Conservation (phyloP, 2,113 vertebrate species). For the Gallinago jamesoni region DNA sequence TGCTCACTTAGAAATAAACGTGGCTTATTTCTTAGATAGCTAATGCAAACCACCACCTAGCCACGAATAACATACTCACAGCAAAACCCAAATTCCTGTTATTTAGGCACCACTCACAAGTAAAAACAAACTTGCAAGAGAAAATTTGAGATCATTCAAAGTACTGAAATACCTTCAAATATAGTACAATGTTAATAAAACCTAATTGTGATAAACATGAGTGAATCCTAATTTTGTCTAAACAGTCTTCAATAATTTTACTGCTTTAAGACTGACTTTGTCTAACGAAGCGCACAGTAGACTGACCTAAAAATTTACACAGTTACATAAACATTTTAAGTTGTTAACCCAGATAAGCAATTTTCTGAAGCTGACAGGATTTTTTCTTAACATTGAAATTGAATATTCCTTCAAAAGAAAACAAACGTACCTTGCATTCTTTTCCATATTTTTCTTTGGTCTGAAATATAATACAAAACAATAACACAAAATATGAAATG, state of each 20-base stretch:
- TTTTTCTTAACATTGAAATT: neutral
- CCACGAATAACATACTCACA: accelerated
- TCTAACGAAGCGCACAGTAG: neutral
- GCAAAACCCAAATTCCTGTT: neutral
- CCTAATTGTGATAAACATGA: neutral
- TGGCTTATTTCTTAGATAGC: neutral
- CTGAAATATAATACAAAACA: slow-evolving; percentile 72
- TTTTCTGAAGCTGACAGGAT: neutral
- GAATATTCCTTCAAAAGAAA: neutral
- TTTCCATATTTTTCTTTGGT: slow-evolving; percentile 99
- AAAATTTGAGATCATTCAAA: neutral
- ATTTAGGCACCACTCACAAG: neutral
- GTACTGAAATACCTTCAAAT: neutral
- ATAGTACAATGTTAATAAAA: neutral
- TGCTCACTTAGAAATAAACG: neutral
- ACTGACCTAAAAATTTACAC: neutral
- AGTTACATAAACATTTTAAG: neutral
- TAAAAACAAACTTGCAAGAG: neutral
- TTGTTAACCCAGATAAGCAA: neutral
- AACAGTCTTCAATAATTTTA: neutral
- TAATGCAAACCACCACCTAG: neutral
- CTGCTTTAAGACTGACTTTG: neutral
- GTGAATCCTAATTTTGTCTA: neutral
- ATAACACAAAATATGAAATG: neutral
- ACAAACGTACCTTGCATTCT: slow-evolving; percentile 92